A percentile compares a stretch with the other conserved stretches of the same genome.
Evolutionary conservation across 2,797 vertebrate genomes (phyloP).

Genomic region (Ctenochaetus hawaiiensis): DNA sequence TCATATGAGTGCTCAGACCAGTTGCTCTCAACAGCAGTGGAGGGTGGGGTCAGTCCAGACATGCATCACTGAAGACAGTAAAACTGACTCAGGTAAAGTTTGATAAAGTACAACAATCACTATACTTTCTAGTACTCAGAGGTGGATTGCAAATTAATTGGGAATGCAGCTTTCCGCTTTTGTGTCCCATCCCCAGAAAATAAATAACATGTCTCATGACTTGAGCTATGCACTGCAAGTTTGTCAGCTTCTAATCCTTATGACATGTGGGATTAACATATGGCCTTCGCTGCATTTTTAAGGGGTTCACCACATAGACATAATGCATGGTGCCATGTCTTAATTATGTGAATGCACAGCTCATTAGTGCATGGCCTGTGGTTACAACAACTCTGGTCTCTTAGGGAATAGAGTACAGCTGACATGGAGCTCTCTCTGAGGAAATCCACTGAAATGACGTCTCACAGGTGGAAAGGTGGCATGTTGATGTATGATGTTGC

Average conservation of each 20-base stretch:
- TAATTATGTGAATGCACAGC: slow-evolving; percentile 12
- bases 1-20: not conserved
- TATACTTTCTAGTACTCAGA: not conserved
- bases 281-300: slow-evolving; percentile 13
- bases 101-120: not conserved
- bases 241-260: slow-evolving; percentile 37
- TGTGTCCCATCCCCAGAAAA: too few species aligned
- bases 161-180: not conserved
- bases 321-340: not conserved
- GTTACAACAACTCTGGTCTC: slow-evolving; percentile 27
- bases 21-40: not conserved
- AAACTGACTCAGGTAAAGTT: not conserved
- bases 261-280: slow-evolving; percentile 16
- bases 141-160: not conserved
- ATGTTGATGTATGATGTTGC: slow-evolving; percentile 20
- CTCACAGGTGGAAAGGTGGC: slow-evolving; percentile 18
- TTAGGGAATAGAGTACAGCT: not conserved
- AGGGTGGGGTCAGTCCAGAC: not conserved
- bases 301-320: not conserved
- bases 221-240: not conserved
- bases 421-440: slow-evolving; percentile 1
- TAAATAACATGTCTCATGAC: slow-evolving; percentile 32
- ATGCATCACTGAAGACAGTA: not conserved
- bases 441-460: slow-evolving; percentile 5
- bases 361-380: slow-evolving; percentile 30